Evolutionary conservation across 2,888 invertebrate species (phyloP).

Genomic region (Heteromurus nitidus): DNA sequence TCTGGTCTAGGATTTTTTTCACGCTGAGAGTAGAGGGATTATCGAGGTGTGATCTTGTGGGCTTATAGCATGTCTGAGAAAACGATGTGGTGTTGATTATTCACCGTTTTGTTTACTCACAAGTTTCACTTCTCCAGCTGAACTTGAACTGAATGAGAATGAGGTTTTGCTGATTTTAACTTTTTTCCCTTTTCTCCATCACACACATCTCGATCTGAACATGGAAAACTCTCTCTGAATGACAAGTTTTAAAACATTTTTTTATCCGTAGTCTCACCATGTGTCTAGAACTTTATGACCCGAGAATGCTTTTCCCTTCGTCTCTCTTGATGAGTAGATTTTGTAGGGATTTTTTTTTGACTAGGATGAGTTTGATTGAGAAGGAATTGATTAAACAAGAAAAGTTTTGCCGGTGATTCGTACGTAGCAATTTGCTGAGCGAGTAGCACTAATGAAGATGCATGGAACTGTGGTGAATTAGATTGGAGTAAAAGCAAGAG

Average conservation of each 20-base stretch:
- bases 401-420: too few species aligned
- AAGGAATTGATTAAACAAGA: too few species aligned
- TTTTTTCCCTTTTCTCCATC: too few species aligned
- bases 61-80: constrained; percentile 30
- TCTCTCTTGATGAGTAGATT: too few species aligned
- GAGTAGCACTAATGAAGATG: not conserved
- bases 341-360: too few species aligned
- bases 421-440: not conserved
- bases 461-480: not conserved
- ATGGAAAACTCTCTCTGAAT: too few species aligned
- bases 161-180: not conserved
- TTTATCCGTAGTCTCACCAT: too few species aligned
- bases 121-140: constrained; percentile 8
- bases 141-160: not conserved
- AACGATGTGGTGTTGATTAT: constrained; percentile 45
- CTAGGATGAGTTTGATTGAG: too few species aligned
- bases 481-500: not conserved
- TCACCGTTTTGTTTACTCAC: constrained; percentile 35
- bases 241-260: too few species aligned
- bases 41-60: constrained; percentile 64
- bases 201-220: too few species aligned
- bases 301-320: too few species aligned
- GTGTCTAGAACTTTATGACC: too few species aligned
- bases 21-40: constrained; percentile 39
- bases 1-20: constrained; percentile 1